These are phyloP conservation scores for Aphelenchoides bicaudatus DNA, from an alignment of 2,888 invertebrate species.

Conservation along the genomic window DNA sequence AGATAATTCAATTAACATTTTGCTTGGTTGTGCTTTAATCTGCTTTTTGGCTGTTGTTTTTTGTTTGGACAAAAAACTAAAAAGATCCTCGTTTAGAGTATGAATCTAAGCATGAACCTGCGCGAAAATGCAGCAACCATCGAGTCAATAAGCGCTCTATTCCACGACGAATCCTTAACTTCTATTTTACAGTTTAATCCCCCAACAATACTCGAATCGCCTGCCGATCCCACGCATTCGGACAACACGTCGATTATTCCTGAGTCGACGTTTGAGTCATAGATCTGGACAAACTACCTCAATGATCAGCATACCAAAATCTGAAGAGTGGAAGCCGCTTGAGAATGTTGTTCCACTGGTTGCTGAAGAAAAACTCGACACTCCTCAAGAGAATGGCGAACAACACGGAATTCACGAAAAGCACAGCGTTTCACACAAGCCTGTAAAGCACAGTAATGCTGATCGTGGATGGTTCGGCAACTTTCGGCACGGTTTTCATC, in stretches of 20 bases:
- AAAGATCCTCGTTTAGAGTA: too few relatives aligned
- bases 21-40: too few relatives aligned
- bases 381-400: slow-evolving; percentile 15
- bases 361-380: slow-evolving; percentile 8
- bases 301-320: slow-evolving; percentile 1
- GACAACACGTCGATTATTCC: slow-evolving; percentile 27
- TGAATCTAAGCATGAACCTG: neutral
- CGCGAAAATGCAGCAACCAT: slow-evolving; percentile 6
- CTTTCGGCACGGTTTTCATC: neutral
- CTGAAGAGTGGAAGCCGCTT: slow-evolving; percentile 7
- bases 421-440: neutral
- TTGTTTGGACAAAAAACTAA: too few relatives aligned
- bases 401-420: neutral
- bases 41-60: too few relatives aligned
- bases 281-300: neutral
- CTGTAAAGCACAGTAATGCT: neutral
- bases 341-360: slow-evolving; percentile 17
- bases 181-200: slow-evolving; percentile 36
- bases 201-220: slow-evolving; percentile 14
- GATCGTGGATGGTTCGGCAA: slow-evolving; percentile 14
- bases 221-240: slow-evolving; percentile 19
- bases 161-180: slow-evolving; percentile 37
- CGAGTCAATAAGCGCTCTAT: slow-evolving; percentile 33
- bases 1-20: too few relatives aligned
- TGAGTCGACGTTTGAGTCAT: slow-evolving; percentile 6